Conservation (phyloP, 1,140 invertebrate genomes). For the Nasonia vitripennis region DNA sequence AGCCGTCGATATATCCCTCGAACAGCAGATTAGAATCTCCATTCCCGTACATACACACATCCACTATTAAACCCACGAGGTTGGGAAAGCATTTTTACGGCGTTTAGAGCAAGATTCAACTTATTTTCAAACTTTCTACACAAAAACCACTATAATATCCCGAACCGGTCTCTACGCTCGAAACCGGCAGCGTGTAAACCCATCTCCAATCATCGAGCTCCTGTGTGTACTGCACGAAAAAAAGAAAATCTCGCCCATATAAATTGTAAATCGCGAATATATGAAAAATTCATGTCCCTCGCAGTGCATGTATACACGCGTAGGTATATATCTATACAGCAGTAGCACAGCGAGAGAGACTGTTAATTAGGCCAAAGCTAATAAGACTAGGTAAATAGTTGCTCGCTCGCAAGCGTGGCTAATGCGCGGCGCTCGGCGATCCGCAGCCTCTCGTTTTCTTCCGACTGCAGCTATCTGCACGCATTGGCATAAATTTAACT, state of each 20-base stretch:
- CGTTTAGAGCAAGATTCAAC: too few species aligned
- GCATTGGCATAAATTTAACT: slow-evolving; percentile 32
- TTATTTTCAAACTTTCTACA: neutral
- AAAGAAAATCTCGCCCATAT: neutral
- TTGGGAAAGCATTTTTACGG: too few species aligned
- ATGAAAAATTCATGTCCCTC: too few species aligned
- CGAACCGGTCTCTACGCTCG: too few species aligned
- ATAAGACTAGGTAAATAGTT: slow-evolving; percentile 23
- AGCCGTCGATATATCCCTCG: too few species aligned
- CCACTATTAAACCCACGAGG: too few species aligned
- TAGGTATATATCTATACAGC: neutral
- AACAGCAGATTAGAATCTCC: too few species aligned
- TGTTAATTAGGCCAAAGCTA: slow-evolving; percentile 15
- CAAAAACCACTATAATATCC: too few species aligned
- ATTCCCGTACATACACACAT: too few species aligned
- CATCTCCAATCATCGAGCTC: neutral
- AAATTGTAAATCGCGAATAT: neutral
- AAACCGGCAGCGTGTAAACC: neutral
- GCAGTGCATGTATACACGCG: too few species aligned
- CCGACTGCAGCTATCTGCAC: neutral
- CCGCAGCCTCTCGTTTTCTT: slow-evolving; percentile 9
- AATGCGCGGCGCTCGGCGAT: neutral
- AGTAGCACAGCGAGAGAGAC: neutral
- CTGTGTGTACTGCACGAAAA: neutral
- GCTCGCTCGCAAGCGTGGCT: neutral